Evolutionary conservation across 2,797 vertebrate species (phyloP).

Genomic region (Pelochelys cantorii): DNA sequence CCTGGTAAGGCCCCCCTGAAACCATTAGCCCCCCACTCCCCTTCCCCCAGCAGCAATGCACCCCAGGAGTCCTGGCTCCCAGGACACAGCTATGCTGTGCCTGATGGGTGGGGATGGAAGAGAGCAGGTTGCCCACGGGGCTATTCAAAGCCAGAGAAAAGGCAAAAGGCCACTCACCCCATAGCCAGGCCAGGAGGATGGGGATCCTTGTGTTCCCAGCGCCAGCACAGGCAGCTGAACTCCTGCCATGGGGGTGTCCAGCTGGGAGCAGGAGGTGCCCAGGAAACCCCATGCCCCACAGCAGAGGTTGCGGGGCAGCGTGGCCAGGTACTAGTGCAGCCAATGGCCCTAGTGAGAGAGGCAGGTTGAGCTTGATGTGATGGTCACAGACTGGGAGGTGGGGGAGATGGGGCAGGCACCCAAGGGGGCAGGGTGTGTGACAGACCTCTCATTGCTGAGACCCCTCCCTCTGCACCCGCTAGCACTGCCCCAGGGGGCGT

Average conservation of each 20-base stretch:
- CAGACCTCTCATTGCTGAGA: not conserved
- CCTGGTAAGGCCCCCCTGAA: not conserved
- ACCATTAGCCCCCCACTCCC: too few species aligned
- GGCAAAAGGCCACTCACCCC: not conserved
- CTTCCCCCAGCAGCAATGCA: too few species aligned
- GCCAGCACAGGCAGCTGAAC: not conserved
- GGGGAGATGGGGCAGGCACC: not conserved
- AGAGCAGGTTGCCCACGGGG: not conserved
- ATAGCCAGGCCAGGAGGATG: not conserved
- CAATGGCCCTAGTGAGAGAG: not conserved
- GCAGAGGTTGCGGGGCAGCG: not conserved
- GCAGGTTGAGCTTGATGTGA: not conserved
- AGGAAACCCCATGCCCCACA: not conserved
- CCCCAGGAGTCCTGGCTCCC: not conserved
- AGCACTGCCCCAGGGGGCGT: not conserved
- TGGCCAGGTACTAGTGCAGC: not conserved
- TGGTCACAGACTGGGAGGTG: not conserved
- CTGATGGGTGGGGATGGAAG: not conserved
- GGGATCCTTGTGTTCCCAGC: not conserved
- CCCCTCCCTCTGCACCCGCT: not conserved
- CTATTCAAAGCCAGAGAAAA: not conserved
- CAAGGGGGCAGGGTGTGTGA: not conserved
- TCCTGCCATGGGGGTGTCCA: not conserved
- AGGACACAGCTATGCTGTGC: not conserved
- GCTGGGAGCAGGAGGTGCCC: not conserved